Evolutionary conservation across 35 echinoderm and acorn worm species (phyloP).

Genomic region (Ophiothrix spiculata): DNA sequence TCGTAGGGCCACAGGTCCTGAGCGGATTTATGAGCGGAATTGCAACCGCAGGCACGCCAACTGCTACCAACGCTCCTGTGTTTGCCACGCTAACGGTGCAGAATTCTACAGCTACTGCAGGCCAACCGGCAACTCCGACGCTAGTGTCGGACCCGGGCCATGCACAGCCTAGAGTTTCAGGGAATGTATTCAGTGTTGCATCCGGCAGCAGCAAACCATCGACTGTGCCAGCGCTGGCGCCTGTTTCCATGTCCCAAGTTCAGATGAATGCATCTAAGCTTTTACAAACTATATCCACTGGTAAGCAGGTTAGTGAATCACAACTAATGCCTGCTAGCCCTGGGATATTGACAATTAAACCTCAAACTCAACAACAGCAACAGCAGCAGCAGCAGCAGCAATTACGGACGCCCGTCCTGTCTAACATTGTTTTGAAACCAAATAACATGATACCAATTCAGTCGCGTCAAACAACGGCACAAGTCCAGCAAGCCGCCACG

Average conservation of each 20-base stretch:
- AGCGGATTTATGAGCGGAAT: background rate
- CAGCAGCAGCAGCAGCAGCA: slow-evolving; percentile 25
- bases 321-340: background rate
- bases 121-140: background rate
- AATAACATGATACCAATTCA: slow-evolving; percentile 32
- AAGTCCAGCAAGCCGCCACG: background rate
- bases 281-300: background rate
- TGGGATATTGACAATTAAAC: background rate
- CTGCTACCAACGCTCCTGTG: background rate
- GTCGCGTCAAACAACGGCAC: slow-evolving; percentile 9
- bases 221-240: background rate
- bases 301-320: background rate
- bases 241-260: background rate
- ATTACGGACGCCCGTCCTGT: slow-evolving; percentile 3
- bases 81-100: background rate
- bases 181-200: background rate
- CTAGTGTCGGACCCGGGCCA: background rate
- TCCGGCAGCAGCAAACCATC: background rate
- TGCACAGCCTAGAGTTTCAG: background rate
- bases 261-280: background rate
- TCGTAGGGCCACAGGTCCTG: background rate
- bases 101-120: background rate
- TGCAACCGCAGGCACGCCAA: background rate
- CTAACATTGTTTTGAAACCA: slow-evolving; percentile 50
- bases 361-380: no score